A percentile compares a stretch with the other conserved stretches of the same genome.
Evolutionary conservation across 2,113 vertebrate genomes (phyloP).

Genomic region (Psilopsiagon aymara): DNA sequence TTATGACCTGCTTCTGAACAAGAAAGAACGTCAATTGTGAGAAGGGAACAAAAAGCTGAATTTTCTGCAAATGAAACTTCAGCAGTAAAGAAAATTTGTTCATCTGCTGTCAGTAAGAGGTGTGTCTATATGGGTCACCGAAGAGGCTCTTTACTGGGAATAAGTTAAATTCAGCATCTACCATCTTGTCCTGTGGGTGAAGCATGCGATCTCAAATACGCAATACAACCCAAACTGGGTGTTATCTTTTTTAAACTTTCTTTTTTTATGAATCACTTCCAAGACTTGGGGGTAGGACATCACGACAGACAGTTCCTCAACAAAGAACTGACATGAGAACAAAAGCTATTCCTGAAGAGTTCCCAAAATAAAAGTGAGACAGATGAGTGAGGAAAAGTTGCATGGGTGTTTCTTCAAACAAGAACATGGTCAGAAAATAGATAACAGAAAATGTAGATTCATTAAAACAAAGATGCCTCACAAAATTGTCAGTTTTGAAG

Average conservation of each 20-base stretch:
- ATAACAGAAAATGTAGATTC: slow-evolving; percentile 1
- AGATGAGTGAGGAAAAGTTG: slow-evolving; percentile 46
- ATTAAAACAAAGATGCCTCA: background rate
- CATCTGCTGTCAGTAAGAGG: slow-evolving; percentile 37
- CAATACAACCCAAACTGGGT: slow-evolving; percentile 42
- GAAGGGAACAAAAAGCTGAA: background rate
- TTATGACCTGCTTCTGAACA: background rate
- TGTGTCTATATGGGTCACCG: slow-evolving; percentile 60
- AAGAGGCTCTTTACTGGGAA: slow-evolving; percentile 40
- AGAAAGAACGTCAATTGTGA: background rate
- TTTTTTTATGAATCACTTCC: slow-evolving; percentile 46
- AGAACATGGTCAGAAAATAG: slow-evolving; percentile 38
- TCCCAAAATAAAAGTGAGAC: slow-evolving; percentile 62
- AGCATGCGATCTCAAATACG: slow-evolving; percentile 45
- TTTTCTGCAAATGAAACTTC: slow-evolving; percentile 26
- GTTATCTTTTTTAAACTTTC: slow-evolving; percentile 56
- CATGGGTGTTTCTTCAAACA: slow-evolving; percentile 29
- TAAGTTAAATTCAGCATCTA: slow-evolving; percentile 66
- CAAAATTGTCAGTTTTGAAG: background rate
- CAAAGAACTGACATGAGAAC: slow-evolving; percentile 62
- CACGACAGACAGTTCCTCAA: slow-evolving; percentile 44
- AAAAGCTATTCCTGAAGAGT: slow-evolving; percentile 63
- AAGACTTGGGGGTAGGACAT: slow-evolving; percentile 41
- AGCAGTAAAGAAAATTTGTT: slow-evolving; percentile 18
- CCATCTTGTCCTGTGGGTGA: slow-evolving; percentile 67